Evolutionary conservation across 2,113 vertebrate species (phyloP).

Genomic region (Tragulus kanchil): DNA sequence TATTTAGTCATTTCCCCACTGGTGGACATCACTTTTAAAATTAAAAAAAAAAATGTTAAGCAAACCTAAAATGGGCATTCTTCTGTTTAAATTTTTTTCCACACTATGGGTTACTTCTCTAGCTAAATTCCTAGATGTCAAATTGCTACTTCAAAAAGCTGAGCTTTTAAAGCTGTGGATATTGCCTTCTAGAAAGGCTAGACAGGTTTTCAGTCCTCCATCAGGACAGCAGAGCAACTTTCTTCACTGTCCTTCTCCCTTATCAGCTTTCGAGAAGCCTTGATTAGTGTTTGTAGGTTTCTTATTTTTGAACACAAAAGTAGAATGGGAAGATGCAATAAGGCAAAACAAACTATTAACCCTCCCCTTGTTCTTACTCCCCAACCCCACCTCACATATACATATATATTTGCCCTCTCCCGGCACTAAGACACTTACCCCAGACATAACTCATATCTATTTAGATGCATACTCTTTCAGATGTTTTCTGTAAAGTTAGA

Average conservation of each 20-base stretch:
- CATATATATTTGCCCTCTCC: accelerated
- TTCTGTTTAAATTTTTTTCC: not conserved
- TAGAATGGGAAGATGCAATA: not conserved
- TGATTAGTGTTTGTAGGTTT: no score
- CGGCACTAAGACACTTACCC: no score
- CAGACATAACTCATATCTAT: accelerated
- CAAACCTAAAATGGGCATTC: not conserved
- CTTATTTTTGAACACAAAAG: not conserved
- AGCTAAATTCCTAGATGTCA: not conserved
- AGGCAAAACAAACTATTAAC: not conserved
- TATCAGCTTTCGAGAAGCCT: not conserved
- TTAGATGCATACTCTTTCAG: accelerated
- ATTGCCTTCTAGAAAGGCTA: not conserved
- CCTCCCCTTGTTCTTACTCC: accelerated
- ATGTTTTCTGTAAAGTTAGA: not conserved
- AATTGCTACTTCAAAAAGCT: not conserved
- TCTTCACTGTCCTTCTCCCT: accelerated
- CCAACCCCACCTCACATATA: accelerated
- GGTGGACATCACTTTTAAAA: not conserved
- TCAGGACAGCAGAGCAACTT: no score
- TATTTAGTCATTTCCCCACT: not conserved
- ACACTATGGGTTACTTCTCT: not conserved
- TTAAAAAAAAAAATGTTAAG: no score
- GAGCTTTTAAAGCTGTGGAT: not conserved
- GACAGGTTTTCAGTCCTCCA: not conserved